These are phyloP conservation scores for Clarias gariepinus DNA, from an alignment of 2,113 vertebrate species.

Conservation along the genomic window DNA sequence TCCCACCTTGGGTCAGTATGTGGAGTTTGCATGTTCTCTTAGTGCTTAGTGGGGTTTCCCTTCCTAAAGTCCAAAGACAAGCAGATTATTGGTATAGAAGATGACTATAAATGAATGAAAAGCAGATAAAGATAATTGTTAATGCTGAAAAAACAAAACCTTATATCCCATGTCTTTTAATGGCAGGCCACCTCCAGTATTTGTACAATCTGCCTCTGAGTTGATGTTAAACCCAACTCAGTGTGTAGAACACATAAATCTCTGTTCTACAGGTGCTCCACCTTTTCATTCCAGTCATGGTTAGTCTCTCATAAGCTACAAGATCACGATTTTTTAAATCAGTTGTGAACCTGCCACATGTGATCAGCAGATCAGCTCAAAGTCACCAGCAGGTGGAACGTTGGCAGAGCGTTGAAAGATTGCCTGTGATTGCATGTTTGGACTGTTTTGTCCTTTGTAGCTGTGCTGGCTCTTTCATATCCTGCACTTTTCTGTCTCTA, in stretches of 20 bases:
- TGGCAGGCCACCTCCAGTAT: background rate
- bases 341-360: constrained; percentile 1
- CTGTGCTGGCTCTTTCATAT: constrained; percentile 12
- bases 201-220: background rate
- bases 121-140: background rate
- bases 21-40: too few relatives aligned
- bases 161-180: background rate
- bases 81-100: too few relatives aligned
- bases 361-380: constrained; percentile 14
- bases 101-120: background rate
- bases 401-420: background rate
- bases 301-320: background rate
- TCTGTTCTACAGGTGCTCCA: background rate
- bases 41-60: too few relatives aligned
- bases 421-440: constrained; percentile 12
- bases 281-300: background rate
- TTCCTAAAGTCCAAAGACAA: too few relatives aligned
- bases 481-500: background rate
- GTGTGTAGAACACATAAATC: background rate
- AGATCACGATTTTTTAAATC: constrained; percentile 29
- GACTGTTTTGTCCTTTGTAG: constrained; percentile 27
- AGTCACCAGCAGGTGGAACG: constrained; percentile 27
- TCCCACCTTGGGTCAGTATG: too few relatives aligned
- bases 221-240: background rate
- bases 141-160: background rate